Evolutionary conservation across 1,140 invertebrate genomes (phyloP).

Genomic region (Caenorhabditis tropicalis): DNA sequence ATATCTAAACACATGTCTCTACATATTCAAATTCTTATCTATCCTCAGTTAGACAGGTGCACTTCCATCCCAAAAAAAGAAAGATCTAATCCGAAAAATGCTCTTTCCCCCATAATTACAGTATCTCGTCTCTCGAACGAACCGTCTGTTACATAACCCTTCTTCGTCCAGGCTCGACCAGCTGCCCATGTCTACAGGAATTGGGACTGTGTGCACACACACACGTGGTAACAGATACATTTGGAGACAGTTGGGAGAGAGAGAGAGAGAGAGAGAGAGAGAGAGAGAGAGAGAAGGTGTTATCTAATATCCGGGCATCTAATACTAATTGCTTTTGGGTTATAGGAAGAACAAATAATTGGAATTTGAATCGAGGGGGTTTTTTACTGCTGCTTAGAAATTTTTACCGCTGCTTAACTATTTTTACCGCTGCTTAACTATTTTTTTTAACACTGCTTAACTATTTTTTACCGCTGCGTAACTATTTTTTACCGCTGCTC

Average conservation of each 20-base stretch:
- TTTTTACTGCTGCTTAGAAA: too few species aligned
- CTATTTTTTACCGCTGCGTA: too few species aligned
- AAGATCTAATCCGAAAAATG: background rate
- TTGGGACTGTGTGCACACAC: background rate
- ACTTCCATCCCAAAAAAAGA: background rate
- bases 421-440: too few species aligned
- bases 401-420: too few species aligned
- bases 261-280: too few species aligned
- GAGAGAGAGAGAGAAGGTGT: background rate
- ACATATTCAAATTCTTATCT: too few species aligned
- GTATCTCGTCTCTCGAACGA: background rate
- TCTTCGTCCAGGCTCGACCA: background rate
- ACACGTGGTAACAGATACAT: constrained; percentile 8
- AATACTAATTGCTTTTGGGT: background rate
- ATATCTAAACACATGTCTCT: background rate
- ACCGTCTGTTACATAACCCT: background rate
- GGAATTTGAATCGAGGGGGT: too few species aligned
- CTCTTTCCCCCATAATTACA: background rate
- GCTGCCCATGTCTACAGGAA: background rate
- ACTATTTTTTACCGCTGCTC: too few species aligned
- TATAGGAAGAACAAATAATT: background rate
- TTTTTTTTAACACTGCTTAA: too few species aligned
- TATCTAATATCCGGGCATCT: background rate
- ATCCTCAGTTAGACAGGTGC: background rate
- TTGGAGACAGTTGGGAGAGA: constrained; percentile 6